Evolutionary conservation across 2,113 vertebrate genomes (phyloP), one percentile per base, ranked within the genome.

Genomic region (Podarcis muralis): DNA sequence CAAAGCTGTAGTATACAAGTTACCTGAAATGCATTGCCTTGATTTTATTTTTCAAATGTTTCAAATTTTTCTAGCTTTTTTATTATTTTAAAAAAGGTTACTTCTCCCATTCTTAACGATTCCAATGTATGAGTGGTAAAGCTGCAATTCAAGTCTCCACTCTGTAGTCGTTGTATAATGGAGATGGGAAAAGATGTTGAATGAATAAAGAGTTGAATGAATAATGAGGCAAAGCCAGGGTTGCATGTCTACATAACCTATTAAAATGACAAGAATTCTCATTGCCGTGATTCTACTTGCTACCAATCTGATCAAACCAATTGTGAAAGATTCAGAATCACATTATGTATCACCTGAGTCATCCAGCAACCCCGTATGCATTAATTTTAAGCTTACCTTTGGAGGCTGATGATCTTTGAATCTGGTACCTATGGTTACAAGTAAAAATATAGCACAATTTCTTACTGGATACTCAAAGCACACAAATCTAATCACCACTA

Each of bases 381-480:
- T 94, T 95, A 96, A 95, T 94, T 92, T 92, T 96, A 94, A 96
- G 96, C 97, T 97, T 97, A 97, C 97, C 97, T 95, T 96, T 91
- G 97, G 95, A 95, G 94, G 95, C 90, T 96, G 97, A 96, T 96
- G 95, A 93, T 96, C 95, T 95, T 94, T 96, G 94, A 96, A 95
- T 94, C 95, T 95, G 94, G 95, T 95, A 96, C 96, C 97, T 97
- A 92, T 81, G 95, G 91, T 7, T 90, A 95, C 92, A 85, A 90
- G 89, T 66, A 87, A 82, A 89, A 86, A 91, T 83, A 89, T 71
- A 92, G 78, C 20, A 87, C 81, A 11, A 87, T 74, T 37, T 57
- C 77, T 76, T 15, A 92, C 65, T 84, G 83, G 81, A 87, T 68
- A 93, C 35, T 40, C 79, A 66, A 83, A 88, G 86, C 1, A 3